Evolutionary conservation across 2,113 vertebrate species (phyloP).

Genomic region (sheep (Ovis aries)): ARS-UI_Ramb_v3.0 NC_056080.1:135857001-135857500

Average conservation of each 20-base stretch:
- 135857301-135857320: not conserved
- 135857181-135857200: not conserved
- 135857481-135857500: not conserved
- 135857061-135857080: not conserved
- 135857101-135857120: not conserved
- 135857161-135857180: not conserved
- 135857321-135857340: not conserved
- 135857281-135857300: not conserved
- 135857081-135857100: not conserved
- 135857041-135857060: rapidly evolving
- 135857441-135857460: not conserved
- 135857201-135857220: not conserved
- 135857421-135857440: not conserved
- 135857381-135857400: not conserved
- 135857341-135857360: not conserved
- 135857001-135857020: not conserved
- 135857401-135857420: not conserved
- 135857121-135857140: not conserved
- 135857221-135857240: not conserved
- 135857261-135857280: not conserved
- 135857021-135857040: not conserved
- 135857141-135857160: not conserved
- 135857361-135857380: not conserved
- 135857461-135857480: not conserved
- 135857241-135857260: not conserved